phyloP scores from a whole-genome alignment of 1,140 invertebrate species.

The Magallana angulata region DNA sequence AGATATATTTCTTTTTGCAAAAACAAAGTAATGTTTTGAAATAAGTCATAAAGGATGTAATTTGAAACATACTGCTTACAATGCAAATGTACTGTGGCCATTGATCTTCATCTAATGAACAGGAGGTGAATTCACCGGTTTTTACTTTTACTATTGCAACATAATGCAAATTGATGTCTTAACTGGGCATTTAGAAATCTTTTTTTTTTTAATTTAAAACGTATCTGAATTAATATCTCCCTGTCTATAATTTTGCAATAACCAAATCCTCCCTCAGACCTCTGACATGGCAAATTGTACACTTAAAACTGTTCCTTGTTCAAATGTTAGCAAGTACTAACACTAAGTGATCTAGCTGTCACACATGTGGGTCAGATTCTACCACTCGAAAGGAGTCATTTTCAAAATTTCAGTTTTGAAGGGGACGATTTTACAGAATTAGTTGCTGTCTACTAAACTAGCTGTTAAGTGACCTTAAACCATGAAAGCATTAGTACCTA shows the following conservation, averaged over 20 bases:
- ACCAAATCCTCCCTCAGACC: background rate
- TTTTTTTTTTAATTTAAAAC: no score
- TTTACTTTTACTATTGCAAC: no score
- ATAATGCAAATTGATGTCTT: no score
- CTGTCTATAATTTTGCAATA: slow-evolving; percentile 36
- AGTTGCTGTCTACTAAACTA: no score
- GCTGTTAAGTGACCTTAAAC: background rate
- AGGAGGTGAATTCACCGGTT: no score
- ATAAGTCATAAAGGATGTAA: no score
- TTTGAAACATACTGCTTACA: background rate
- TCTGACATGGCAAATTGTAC: background rate
- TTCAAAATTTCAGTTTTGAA: no score
- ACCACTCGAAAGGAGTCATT: background rate
- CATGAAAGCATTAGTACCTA: background rate
- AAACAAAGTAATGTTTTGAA: background rate
- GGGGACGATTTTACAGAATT: no score
- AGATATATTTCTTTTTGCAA: background rate
- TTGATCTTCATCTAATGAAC: no score
- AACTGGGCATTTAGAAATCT: no score
- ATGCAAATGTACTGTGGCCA: background rate
- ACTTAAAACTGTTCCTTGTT: slow-evolving; percentile 15
- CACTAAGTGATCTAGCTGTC: background rate
- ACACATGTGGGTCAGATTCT: no score
- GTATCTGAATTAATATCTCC: background rate
- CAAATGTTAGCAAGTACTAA: slow-evolving; percentile 19